These are phyloP conservation scores for Sussaba pulchella DNA, from an alignment of 2,888 invertebrate species.

Conservation along the genomic window DNA sequence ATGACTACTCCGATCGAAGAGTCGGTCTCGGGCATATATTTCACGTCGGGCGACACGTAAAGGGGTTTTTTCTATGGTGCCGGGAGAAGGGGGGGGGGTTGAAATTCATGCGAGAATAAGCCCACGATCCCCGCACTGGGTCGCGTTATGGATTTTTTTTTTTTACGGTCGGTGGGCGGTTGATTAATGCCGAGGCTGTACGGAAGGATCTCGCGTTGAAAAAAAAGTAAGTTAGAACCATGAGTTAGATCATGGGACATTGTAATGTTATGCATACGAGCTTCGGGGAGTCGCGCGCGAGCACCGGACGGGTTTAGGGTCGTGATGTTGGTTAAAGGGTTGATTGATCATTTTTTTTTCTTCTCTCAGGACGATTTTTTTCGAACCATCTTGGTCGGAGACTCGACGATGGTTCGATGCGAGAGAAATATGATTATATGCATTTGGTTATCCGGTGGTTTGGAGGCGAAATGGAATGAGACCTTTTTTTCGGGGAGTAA, in stretches of 20 bases:
- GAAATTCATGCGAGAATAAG: constrained; percentile 67
- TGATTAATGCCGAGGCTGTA: constrained; percentile 74
- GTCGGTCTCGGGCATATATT: constrained; percentile 60
- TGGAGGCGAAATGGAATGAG: not conserved
- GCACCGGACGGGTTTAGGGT: constrained; percentile 31
- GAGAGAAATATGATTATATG: constrained; percentile 14
- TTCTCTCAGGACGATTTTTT: not conserved
- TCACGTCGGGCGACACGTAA: too few relatives aligned
- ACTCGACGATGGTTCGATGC: constrained; percentile 8
- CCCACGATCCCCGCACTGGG: constrained; percentile 63
- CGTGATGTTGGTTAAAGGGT: constrained; percentile 68
- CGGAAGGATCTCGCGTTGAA: constrained; percentile 55
- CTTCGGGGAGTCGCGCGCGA: constrained; percentile 47
- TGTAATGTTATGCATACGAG: constrained; percentile 68
- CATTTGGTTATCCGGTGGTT: too few relatives aligned
- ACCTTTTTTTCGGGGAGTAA: too few relatives aligned
- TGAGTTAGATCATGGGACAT: not conserved
- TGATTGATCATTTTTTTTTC: constrained; percentile 71
- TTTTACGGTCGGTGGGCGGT: constrained; percentile 65
- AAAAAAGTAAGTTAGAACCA: too few relatives aligned
- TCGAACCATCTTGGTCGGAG: constrained; percentile 47
- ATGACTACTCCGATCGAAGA: constrained; percentile 47
- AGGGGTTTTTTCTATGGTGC: too few relatives aligned
- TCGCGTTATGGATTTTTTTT: constrained; percentile 74
- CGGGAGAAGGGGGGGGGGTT: constrained; percentile 52